These are phyloP conservation scores for Rhombomys opimus DNA, from an alignment of 2,113 vertebrate genomes.

Conservation along the genomic window DNA sequence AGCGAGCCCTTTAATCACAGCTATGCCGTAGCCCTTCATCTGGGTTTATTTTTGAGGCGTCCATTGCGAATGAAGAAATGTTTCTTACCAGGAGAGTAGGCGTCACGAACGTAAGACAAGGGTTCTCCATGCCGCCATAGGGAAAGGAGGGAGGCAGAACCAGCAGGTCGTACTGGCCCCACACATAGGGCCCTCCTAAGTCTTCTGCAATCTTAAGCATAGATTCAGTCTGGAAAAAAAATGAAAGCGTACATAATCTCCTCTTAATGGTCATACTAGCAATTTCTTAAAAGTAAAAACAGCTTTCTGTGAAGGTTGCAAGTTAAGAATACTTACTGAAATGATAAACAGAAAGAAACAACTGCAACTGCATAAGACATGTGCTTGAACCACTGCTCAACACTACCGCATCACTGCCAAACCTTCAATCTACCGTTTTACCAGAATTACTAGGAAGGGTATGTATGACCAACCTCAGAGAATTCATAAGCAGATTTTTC, in stretches of 20 bases:
- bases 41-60: background rate
- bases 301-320: conserved; percentile 43
- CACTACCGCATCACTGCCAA: background rate
- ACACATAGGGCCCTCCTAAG: conserved; percentile 95
- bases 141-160: conserved; percentile 98
- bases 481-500: conserved; percentile 96
- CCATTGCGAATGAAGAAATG: background rate
- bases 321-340: conserved; percentile 39
- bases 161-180: conserved; percentile 96
- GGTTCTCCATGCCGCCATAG: conserved; percentile 99
- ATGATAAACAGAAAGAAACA: background rate
- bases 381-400: background rate
- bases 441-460: background rate
- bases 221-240: conserved; percentile 91
- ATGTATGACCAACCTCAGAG: conserved; percentile 91
- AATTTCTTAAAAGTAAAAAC: conserved; percentile 4
- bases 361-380: background rate
- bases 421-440: background rate
- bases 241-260: conserved; percentile 41
- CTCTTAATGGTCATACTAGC: background rate
- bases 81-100: conserved; percentile 94
- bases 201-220: conserved; percentile 96
- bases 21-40: background rate
- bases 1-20: background rate
- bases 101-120: conserved; percentile 97